Evolutionary conservation across 35 echinoderm and acorn worm species (phyloP).

Genomic region (Chiridota heheva): DNA sequence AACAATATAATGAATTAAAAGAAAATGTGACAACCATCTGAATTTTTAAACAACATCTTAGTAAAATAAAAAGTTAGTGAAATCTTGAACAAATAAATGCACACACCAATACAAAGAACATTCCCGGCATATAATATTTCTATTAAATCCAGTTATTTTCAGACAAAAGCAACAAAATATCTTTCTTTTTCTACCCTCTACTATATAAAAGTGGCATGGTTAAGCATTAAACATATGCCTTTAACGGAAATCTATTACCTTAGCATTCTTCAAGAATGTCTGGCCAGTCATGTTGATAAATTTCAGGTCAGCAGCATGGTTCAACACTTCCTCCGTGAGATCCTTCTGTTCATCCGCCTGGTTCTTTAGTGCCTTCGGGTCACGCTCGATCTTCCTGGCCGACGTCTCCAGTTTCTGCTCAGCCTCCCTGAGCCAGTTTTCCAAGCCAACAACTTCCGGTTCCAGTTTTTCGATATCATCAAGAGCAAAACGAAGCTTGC

Average conservation of each 20-base stretch:
- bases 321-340: slow-evolving; percentile 81
- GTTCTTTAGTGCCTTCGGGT: slow-evolving; percentile 61
- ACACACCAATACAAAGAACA: not conserved
- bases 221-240: no score
- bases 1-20: no score
- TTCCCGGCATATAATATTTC: not conserved
- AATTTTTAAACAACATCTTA: no score
- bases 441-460: slow-evolving; percentile 68
- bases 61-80: not conserved
- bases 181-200: not conserved
- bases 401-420: slow-evolving; percentile 82
- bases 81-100: not conserved
- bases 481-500: slow-evolving; percentile 69
- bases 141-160: not conserved
- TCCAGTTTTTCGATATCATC: slow-evolving; percentile 83
- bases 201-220: no score
- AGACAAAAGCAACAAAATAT: not conserved
- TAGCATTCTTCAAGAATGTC: slow-evolving; percentile 86
- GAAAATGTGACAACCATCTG: no score
- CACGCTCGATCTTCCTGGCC: slow-evolving; percentile 57
- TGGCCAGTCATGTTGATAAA: slow-evolving; percentile 99
- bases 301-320: slow-evolving; percentile 88
- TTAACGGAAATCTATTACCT: no score
- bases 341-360: slow-evolving; percentile 79
- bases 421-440: slow-evolving; percentile 69